Conservation (phyloP, 2,113 vertebrate species). For the Emydura subglobosa region DNA sequence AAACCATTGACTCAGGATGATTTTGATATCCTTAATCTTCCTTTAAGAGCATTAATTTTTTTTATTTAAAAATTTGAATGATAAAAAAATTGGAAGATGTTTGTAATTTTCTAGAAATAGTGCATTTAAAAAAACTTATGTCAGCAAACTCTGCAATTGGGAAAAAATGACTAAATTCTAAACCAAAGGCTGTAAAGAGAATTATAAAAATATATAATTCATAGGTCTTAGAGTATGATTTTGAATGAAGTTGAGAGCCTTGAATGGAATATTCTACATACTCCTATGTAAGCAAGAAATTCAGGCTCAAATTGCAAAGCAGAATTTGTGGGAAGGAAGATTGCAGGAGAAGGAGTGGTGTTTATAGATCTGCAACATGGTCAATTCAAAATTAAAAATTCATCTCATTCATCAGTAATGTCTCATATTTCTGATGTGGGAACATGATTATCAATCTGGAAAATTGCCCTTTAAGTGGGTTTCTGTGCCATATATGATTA, state of each 20-base stretch:
- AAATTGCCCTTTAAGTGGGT: neutral
- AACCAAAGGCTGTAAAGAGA: neutral
- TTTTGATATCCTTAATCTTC: slow-evolving; percentile 73
- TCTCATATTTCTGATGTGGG: neutral
- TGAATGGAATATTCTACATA: neutral
- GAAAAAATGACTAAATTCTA: slow-evolving; percentile 42
- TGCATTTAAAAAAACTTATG: slow-evolving; percentile 36
- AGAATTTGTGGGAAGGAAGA: neutral
- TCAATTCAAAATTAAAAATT: neutral
- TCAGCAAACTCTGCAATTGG: slow-evolving; percentile 13
- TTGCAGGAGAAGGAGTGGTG: neutral
- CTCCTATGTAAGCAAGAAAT: neutral
- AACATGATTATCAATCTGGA: neutral
- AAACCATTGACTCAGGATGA: slow-evolving; percentile 64
- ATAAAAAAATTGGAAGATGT: slow-evolving; percentile 61
- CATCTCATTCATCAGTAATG: neutral
- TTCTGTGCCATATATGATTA: neutral
- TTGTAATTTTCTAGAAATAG: slow-evolving; percentile 62
- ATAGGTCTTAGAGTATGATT: slow-evolving; percentile 2
- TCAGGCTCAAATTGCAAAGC: slow-evolving; percentile 11
- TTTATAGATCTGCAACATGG: neutral
- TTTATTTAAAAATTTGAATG: slow-evolving; percentile 63
- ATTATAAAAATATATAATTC: neutral
- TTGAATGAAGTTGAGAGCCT: neutral
- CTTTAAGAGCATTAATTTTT: slow-evolving; percentile 58